Conservation (phyloP, 2,797 vertebrate genomes). For the Danio choprae region DNA sequence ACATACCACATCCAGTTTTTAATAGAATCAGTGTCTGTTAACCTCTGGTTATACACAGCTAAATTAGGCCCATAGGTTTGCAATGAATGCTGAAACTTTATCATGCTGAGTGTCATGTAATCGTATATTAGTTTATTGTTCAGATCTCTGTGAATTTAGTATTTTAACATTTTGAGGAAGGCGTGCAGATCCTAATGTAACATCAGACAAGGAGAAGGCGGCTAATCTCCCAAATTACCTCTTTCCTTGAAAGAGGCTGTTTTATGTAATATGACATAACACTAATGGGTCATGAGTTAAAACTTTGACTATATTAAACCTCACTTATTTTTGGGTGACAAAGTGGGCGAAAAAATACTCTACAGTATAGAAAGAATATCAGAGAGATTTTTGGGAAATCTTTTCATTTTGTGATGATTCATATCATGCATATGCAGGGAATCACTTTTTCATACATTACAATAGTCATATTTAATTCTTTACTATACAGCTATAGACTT, state of each 20-base stretch:
- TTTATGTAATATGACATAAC: constrained; percentile 22
- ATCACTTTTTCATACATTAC: too few relatives aligned
- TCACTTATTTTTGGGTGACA: not conserved
- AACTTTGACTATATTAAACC: constrained; percentile 10
- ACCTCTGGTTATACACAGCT: constrained; percentile 20
- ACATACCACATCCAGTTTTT: not conserved
- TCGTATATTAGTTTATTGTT: not conserved
- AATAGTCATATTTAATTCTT: too few relatives aligned
- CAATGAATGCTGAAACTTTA: constrained; percentile 5
- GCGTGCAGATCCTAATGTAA: constrained; percentile 4
- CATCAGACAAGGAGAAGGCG: not conserved
- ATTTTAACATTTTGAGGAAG: not conserved
- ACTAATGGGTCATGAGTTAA: constrained; percentile 2
- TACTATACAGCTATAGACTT: too few relatives aligned
- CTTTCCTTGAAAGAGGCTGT: constrained; percentile 15
- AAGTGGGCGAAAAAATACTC: not conserved
- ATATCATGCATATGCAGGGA: too few relatives aligned
- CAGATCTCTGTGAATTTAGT: not conserved
- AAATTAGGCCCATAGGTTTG: constrained; percentile 2
- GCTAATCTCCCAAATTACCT: constrained; percentile 16
- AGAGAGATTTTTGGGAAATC: not conserved
- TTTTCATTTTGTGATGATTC: not conserved
- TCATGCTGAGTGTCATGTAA: not conserved
- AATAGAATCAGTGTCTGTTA: constrained; percentile 5
- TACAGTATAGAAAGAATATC: not conserved